These are phyloP conservation scores for Pachycephus smyrnensis DNA, from an alignment of 2,888 invertebrate species.

Conservation along the genomic window DNA sequence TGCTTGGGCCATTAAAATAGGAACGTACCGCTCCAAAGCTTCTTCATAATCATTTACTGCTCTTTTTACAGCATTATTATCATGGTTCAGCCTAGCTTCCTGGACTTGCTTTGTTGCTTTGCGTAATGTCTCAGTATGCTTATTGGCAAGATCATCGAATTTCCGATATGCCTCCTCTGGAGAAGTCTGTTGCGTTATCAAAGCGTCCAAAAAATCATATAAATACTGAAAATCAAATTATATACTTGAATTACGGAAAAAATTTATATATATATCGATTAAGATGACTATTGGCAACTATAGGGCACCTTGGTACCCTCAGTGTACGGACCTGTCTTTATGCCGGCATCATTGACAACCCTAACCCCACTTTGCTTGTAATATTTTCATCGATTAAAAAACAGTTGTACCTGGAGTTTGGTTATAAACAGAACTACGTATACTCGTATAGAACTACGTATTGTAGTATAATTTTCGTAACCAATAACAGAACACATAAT, in stretches of 20 bases:
- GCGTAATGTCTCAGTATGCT: conserved; percentile 88
- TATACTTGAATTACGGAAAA: not conserved
- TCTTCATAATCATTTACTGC: conserved; percentile 94
- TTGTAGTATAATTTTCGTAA: not conserved
- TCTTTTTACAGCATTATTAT: conserved; percentile 89
- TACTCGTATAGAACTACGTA: too few relatives aligned
- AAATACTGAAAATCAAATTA: conserved; percentile 74
- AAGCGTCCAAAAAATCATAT: conserved; percentile 95
- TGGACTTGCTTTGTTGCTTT: conserved; percentile 95
- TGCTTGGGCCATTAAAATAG: conserved; percentile 99
- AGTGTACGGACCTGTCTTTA: not conserved
- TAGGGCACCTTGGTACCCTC: not conserved
- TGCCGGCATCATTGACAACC: not conserved
- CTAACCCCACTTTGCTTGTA: not conserved
- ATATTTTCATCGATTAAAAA: not conserved
- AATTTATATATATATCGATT: conserved; percentile 6
- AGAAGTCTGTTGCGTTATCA: conserved; percentile 97
- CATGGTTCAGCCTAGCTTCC: conserved; percentile 88
- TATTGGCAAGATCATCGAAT: conserved; percentile 92
- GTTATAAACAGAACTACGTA: not conserved
- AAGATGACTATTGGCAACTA: not conserved
- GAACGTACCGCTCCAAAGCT: conserved; percentile 91
- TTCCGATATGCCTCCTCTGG: conserved; percentile 96
- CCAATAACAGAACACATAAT: not conserved
- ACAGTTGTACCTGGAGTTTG: not conserved